These are phyloP conservation scores for Pachliopta kotzebuea DNA, from an alignment of 2,888 invertebrate species.

Conservation along the genomic window DNA sequence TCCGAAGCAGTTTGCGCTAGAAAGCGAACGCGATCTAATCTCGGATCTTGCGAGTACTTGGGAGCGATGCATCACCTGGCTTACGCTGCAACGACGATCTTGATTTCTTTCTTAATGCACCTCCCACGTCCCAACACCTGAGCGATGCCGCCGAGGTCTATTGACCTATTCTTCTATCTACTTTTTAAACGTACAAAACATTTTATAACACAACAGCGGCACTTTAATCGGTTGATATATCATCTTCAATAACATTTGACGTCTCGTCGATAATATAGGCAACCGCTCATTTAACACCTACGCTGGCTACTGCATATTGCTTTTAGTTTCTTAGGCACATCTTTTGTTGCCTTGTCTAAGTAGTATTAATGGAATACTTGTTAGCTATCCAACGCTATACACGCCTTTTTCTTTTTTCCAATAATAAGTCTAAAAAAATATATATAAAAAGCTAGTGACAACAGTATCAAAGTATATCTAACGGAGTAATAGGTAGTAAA, in stretches of 20 bases:
- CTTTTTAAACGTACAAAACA: conserved; percentile 32
- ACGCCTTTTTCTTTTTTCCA: neutral
- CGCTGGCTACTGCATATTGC: conserved; percentile 58
- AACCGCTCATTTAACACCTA: conserved; percentile 66
- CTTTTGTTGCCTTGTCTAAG: conserved; percentile 20
- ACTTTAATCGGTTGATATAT: conserved; percentile 46
- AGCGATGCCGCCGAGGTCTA: conserved; percentile 52
- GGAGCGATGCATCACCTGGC: conserved; percentile 74
- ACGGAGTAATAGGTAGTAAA: too few species aligned
- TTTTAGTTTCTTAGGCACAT: conserved; percentile 38
- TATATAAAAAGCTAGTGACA: neutral
- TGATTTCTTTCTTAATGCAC: conserved; percentile 72
- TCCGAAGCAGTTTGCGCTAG: conserved; percentile 59
- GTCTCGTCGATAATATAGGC: conserved; percentile 50
- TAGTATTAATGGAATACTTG: conserved; percentile 23
- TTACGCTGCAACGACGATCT: conserved; percentile 74
- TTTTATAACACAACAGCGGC: conserved; percentile 32
- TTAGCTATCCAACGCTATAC: conserved; percentile 22
- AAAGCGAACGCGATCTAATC: conserved; percentile 70
- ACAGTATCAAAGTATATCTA: neutral
- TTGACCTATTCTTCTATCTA: conserved; percentile 45
- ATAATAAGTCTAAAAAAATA: neutral
- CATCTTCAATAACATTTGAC: conserved; percentile 52
- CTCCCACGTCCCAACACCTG: conserved; percentile 67
- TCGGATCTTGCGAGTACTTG: conserved; percentile 58